phyloP scores from a whole-genome alignment of 2,113 vertebrate species.

The Puma concolor region DNA sequence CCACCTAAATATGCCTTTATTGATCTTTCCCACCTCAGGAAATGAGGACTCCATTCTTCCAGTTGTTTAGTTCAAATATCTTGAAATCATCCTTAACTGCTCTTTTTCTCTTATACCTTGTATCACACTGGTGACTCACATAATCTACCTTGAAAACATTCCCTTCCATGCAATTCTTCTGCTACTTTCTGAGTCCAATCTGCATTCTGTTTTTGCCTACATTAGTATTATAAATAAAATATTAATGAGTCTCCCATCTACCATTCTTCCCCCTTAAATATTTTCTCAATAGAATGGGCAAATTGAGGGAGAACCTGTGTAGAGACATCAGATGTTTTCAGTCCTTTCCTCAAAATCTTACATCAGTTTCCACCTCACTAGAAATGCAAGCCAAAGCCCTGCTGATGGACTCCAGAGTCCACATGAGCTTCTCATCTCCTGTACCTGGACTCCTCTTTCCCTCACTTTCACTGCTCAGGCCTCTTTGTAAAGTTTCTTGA shows the following conservation, averaged over 20 bases:
- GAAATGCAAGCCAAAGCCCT: too few species aligned
- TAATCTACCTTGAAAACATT: too few species aligned
- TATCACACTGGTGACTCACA: not conserved
- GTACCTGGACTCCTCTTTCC: not conserved
- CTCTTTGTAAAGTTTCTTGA: not conserved
- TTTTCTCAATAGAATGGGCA: not conserved
- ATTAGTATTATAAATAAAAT: not conserved
- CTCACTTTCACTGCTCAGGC: not conserved
- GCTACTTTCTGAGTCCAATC: not conserved
- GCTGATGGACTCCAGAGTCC: rapidly evolving
- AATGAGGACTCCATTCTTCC: not conserved
- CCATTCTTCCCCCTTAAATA: not conserved
- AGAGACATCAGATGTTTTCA: not conserved
- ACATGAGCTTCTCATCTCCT: too few species aligned
- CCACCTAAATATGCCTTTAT: not conserved
- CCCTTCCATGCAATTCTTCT: not conserved
- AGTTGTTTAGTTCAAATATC: not conserved
- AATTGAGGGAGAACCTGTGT: not conserved
- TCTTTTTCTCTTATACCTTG: not conserved
- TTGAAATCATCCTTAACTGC: not conserved
- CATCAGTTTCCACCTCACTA: not conserved
- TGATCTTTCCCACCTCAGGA: not conserved
- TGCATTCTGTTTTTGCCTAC: not conserved
- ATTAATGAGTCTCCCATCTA: not conserved
- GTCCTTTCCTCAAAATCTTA: not conserved